Percentiles rank a stretch among this genome's conserved stretches.
Conservation (phyloP, 2,888 invertebrate genomes). For the Hemithea aestivaria region DNA sequence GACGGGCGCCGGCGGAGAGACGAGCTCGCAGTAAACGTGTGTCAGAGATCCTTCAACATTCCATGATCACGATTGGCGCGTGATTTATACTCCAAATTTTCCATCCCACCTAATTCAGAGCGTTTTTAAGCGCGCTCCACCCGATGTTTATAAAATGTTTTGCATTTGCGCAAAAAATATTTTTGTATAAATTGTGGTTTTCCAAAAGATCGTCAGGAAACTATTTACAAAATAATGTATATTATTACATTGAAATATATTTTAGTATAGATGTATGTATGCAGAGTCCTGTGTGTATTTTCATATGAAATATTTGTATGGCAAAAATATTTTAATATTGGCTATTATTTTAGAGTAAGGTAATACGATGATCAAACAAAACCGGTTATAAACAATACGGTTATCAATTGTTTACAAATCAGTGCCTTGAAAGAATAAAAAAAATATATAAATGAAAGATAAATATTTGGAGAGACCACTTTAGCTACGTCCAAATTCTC, state of each 20-base stretch:
- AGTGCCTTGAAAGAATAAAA: conserved; percentile 71
- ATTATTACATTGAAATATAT: conserved; percentile 63
- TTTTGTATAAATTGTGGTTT: conserved; percentile 69
- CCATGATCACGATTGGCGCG: conserved; percentile 64
- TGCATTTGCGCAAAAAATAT: conserved; percentile 57
- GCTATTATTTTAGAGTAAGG: conserved; percentile 72
- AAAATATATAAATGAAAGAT: conserved; percentile 53
- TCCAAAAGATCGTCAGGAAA: conserved; percentile 48
- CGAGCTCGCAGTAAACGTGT: conserved; percentile 43
- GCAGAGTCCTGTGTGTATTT: conserved; percentile 75
- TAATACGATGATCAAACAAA: conserved; percentile 61
- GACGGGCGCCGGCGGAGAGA: neutral
- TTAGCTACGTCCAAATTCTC: conserved; percentile 52
- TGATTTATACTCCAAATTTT: conserved; percentile 59
- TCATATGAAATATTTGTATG: conserved; percentile 73
- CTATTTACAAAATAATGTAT: conserved; percentile 74
- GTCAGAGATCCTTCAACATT: conserved; percentile 57
- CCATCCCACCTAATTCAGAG: conserved; percentile 67
- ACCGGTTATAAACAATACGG: conserved; percentile 60
- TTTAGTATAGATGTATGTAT: conserved; percentile 72
- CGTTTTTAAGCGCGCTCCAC: conserved; percentile 45
- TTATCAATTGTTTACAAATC: conserved; percentile 68
- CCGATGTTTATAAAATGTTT: conserved; percentile 49
- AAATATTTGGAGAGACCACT: conserved; percentile 37
- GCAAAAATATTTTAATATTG: conserved; percentile 73